phyloP scores from a whole-genome alignment of 2,113 vertebrate species.

The Heterocephalus glaber region DNA sequence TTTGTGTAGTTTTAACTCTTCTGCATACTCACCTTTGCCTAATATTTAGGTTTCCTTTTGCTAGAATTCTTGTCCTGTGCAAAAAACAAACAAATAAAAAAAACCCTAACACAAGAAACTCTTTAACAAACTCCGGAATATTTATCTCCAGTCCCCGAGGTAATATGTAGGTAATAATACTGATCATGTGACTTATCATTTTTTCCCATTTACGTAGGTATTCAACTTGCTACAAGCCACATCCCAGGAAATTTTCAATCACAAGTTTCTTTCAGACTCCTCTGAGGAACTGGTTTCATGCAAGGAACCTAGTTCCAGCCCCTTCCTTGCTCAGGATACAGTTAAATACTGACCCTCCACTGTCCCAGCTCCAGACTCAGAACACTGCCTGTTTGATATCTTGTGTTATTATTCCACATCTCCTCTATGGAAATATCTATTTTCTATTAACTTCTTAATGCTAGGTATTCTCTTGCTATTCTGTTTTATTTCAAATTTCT shows the following conservation, averaged over 20 bases:
- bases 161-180: neutral
- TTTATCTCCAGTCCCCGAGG: neutral
- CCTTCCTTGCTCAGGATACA: neutral
- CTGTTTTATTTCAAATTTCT: neutral
- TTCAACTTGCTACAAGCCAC: neutral
- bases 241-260: neutral
- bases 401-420: neutral
- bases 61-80: neutral
- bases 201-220: neutral
- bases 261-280: neutral
- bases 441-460: neutral
- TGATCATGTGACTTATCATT: neutral
- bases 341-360: neutral
- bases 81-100: neutral
- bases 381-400: neutral
- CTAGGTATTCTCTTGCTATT: neutral
- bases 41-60: neutral
- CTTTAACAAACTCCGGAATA: neutral
- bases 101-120: neutral
- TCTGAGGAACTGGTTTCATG: neutral
- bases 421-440: neutral
- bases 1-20: neutral
- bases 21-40: neutral
- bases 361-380: neutral
- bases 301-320: too few species aligned